phyloP scores from a whole-genome alignment of 2,888 invertebrate species.

The Apodemia mormo region DNA sequence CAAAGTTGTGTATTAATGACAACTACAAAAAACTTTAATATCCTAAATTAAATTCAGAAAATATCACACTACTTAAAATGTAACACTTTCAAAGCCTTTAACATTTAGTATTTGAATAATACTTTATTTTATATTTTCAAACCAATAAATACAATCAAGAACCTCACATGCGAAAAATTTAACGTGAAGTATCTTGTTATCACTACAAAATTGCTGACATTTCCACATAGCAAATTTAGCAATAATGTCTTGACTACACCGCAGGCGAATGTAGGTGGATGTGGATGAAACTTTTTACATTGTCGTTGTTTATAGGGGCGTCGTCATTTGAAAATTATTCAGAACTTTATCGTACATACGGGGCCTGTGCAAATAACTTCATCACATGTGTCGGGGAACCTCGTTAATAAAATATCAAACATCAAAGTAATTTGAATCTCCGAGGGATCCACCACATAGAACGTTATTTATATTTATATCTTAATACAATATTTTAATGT shows the following conservation, averaged over 20 bases:
- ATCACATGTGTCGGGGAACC: conserved; percentile 14
- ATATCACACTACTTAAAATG: no score
- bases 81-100: no score
- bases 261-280: conserved; percentile 6
- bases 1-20: no score
- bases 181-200: not conserved
- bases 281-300: conserved; percentile 15
- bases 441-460: not conserved
- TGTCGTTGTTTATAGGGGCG: conserved; percentile 18
- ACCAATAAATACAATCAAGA: not conserved
- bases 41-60: no score
- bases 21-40: no score
- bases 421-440: conserved; percentile 17
- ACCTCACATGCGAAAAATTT: not conserved
- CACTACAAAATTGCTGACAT: conserved; percentile 2
- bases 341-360: conserved; percentile 17
- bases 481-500: not conserved
- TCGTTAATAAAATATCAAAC: conserved; percentile 18
- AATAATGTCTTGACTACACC: conserved; percentile 6
- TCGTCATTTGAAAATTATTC: conserved; percentile 13
- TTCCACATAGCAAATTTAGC: not conserved
- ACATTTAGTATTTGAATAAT: no score
- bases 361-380: conserved; percentile 13
- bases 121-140: no score
- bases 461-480: not conserved